Conservation (phyloP, 1,140 invertebrate genomes). For the Batillaria attramentaria region DNA sequence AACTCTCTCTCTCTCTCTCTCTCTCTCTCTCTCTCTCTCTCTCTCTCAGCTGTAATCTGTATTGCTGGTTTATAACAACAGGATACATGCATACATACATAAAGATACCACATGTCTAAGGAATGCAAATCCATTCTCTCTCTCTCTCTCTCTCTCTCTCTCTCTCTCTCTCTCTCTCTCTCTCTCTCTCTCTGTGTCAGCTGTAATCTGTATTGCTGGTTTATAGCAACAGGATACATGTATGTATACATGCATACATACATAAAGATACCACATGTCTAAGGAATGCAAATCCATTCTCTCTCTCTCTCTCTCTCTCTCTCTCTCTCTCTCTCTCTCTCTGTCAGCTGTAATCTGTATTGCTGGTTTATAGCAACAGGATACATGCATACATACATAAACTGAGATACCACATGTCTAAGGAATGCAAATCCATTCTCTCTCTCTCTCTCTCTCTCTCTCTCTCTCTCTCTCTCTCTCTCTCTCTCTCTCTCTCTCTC, state of each 20-base stretch:
- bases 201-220: no score
- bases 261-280: background rate
- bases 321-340: background rate
- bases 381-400: no score
- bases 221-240: no score
- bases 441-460: background rate
- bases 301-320: background rate
- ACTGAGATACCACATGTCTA: background rate
- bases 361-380: no score
- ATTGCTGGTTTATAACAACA: no score
- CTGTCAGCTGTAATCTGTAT: background rate
- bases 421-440: background rate
- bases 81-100: no score
- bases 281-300: background rate
- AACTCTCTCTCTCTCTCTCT: no score
- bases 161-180: background rate
- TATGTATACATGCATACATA: no score
- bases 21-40: background rate
- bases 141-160: background rate
- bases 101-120: background rate
- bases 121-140: background rate
- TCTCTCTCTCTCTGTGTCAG: conserved; percentile 13
- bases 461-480: conserved; percentile 5
- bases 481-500: conserved; percentile 23
- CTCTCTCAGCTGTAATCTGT: background rate